phyloP scores from a whole-genome alignment of 2,113 vertebrate species.

The Acinonyx jubatus region DNA sequence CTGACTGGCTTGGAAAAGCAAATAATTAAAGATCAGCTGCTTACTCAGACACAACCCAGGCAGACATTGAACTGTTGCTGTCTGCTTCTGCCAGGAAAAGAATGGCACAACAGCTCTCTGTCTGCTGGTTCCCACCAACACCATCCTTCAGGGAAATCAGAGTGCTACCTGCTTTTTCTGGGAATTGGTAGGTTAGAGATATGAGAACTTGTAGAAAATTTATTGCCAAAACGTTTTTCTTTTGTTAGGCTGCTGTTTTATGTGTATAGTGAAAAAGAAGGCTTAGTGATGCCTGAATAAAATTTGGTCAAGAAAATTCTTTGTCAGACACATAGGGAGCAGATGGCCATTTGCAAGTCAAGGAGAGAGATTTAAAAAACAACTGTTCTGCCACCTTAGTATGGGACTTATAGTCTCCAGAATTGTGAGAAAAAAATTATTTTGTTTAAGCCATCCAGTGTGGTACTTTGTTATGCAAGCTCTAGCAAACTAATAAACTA shows the following conservation, averaged over 20 bases:
- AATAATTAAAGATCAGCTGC: background rate
- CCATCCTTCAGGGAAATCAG: background rate
- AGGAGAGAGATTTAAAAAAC: background rate
- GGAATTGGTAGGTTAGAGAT: no score
- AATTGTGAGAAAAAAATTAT: background rate
- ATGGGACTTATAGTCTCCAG: background rate
- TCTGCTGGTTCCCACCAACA: background rate
- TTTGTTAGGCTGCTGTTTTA: background rate
- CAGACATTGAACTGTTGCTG: background rate
- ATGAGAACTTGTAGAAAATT: background rate
- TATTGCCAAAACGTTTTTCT: background rate
- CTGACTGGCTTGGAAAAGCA: background rate
- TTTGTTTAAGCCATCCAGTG: background rate
- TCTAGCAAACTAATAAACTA: background rate
- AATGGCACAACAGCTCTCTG: background rate
- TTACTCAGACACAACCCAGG: background rate
- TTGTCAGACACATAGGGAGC: background rate
- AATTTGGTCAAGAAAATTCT: background rate
- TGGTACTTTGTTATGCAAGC: background rate
- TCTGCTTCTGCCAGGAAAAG: background rate
- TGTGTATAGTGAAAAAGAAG: background rate
- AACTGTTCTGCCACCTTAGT: background rate
- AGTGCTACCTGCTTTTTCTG: background rate
- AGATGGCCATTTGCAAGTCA: background rate
- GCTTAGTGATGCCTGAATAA: background rate